These are phyloP conservation scores for Neotragus moschatus DNA, from an alignment of 2,113 vertebrate genomes.

Conservation along the genomic window DNA sequence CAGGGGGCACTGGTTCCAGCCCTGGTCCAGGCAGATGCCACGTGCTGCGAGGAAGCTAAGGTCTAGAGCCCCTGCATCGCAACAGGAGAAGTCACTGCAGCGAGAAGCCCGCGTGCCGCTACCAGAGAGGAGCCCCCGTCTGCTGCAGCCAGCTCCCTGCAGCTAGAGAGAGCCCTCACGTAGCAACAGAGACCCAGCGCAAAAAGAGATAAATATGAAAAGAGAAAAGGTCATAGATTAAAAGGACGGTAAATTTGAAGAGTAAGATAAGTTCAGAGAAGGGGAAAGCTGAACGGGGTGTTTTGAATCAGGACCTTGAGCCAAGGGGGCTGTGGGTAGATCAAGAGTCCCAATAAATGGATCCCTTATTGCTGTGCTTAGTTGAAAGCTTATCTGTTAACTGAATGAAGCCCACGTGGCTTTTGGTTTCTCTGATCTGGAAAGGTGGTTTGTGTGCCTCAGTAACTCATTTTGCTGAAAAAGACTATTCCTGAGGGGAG, in stretches of 20 bases:
- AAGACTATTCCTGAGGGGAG: not conserved
- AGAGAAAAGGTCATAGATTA: not conserved
- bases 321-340: not conserved
- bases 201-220: not conserved
- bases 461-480: not conserved
- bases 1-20: not conserved
- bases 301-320: not conserved
- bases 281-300: no score
- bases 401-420: not conserved
- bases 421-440: not conserved
- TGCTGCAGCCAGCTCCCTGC: not conserved
- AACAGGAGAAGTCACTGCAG: not conserved
- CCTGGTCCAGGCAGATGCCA: not conserved
- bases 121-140: not conserved
- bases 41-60: not conserved
- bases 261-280: not conserved
- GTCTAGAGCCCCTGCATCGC: not conserved
- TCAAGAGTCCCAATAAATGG: not conserved
- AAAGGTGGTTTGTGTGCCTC: not conserved
- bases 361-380: not conserved
- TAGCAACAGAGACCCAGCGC: not conserved
- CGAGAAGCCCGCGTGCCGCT: not conserved
- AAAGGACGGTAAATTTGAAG: not conserved
- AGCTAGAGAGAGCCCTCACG: not conserved
- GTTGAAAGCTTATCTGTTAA: not conserved